Percentiles rank a stretch among this genome's conserved stretches.
Conservation (phyloP, 1,140 invertebrate genomes). For the Patella vulgata region DNA sequence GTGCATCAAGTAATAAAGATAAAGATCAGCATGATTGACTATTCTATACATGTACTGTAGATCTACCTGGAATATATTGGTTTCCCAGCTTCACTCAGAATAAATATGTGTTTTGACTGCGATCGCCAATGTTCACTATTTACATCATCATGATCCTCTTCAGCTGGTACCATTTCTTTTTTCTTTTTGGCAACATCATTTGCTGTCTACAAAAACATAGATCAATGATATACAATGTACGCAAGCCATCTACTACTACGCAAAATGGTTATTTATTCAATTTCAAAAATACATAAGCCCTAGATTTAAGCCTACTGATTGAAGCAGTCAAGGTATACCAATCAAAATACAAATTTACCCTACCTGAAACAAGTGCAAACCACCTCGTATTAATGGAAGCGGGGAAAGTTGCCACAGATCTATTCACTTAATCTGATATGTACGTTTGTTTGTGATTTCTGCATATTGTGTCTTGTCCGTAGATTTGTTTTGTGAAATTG, state of each 20-base stretch:
- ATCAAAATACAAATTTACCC: too few species aligned
- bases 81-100: slow-evolving; percentile 94
- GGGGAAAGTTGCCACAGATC: too few species aligned
- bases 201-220: slow-evolving; percentile 9
- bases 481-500: too few species aligned
- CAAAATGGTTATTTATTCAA: slow-evolving; percentile 39
- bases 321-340: neutral
- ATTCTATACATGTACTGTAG: too few species aligned
- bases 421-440: too few species aligned
- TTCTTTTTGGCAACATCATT: slow-evolving; percentile 17
- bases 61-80: slow-evolving; percentile 96
- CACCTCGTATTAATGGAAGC: too few species aligned
- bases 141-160: slow-evolving; percentile 71
- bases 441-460: too few species aligned
- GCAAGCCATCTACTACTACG: slow-evolving; percentile 7
- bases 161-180: slow-evolving; percentile 13
- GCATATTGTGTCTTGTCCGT: too few species aligned
- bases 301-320: neutral
- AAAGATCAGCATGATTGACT: too few species aligned
- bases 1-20: too few species aligned
- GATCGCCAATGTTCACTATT: slow-evolving; percentile 78
- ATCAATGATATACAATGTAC: slow-evolving; percentile 5
- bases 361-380: too few species aligned
- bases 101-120: slow-evolving; percentile 92
- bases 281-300: slow-evolving; percentile 16